phyloP scores from a whole-genome alignment of 2,113 vertebrate genomes.

The Prolemur simus region DNA sequence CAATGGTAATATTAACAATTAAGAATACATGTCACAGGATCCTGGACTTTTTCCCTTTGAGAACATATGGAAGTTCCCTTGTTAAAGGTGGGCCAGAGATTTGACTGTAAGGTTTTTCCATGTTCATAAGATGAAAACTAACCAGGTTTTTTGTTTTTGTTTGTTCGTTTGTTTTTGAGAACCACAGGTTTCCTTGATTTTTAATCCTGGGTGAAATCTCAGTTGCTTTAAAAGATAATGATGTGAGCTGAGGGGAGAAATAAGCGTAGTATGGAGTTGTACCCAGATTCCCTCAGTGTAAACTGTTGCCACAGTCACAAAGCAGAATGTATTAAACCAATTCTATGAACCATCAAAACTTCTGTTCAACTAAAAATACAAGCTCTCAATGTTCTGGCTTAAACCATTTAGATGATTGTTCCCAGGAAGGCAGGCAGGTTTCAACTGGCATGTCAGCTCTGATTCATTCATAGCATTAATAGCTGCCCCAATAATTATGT shows the following conservation, averaged over 20 bases:
- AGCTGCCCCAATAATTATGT: neutral
- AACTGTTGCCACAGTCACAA: neutral
- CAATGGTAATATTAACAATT: neutral
- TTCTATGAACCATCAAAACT: neutral
- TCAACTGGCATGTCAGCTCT: neutral
- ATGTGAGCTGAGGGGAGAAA: neutral
- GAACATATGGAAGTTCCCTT: neutral
- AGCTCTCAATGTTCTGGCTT: neutral
- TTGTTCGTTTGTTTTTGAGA: slow-evolving; percentile 28
- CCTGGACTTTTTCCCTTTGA: neutral
- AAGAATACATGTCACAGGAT: neutral
- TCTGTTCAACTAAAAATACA: neutral
- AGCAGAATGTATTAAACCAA: neutral
- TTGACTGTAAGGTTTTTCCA: neutral
- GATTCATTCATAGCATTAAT: neutral
- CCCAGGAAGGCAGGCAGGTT: neutral
- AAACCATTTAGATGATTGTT: neutral
- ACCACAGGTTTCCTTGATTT: slow-evolving; percentile 1
- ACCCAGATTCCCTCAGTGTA: neutral
- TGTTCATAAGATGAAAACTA: neutral
- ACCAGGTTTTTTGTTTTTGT: neutral
- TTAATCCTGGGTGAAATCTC: neutral
- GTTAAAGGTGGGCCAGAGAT: neutral
- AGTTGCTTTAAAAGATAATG: neutral
- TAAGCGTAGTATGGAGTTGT: neutral